Evolutionary conservation across 53 echinoderm and acorn worm genomes (phyloP), one percentile per base, ranked within the genome.

Genomic region (Luidia sarsii): DNA sequence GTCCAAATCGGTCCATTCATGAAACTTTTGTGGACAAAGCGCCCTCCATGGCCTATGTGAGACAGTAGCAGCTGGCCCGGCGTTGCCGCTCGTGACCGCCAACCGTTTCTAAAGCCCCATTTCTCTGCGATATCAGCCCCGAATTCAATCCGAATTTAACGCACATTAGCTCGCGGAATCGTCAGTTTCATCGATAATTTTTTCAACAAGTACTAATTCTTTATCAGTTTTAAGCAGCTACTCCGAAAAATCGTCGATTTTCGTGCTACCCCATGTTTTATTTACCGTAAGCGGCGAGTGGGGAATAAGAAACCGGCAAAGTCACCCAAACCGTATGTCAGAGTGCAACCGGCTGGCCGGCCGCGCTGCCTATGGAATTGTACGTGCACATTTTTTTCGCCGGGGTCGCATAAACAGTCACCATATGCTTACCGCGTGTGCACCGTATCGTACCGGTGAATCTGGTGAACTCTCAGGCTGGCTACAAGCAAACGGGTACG

Each of bases 51-150:
- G 77, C 30, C 31, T 45, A 77, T 77, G 77, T 77, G 77, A 77
- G 77, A 77, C 77, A 77, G 77, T 77, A 77, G 61, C 77, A 77
- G 77, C 77, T 77, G 77, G 43, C 77, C 75, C 62, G 75, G 75
- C 57, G 60, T 61, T 60, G 77, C 77, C 60, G 77, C 77, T 77
- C 77, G 77, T 77, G 77, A 77, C 77, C 77, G 22, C 77, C 19
- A 39, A 24, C 77, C 14, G 77, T 77, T 77, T 77, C 77, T 77
- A 77, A 19, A 38, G 57, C 74, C 54, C 74, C 57, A 23, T 43
- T 45, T 45, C 19, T 41, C 28, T 8, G 3, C 41, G 13, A 45
- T 41, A 65, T 28, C 31, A 25, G 35, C 34, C n/a, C n/a, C n/a
- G n/a, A n/a, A n/a, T n/a, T n/a, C n/a, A n/a, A n/a, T n/a, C n/a